These are phyloP conservation scores for Laterallus jamaicensis DNA, from an alignment of 2,113 vertebrate genomes.

Conservation along the genomic window DNA sequence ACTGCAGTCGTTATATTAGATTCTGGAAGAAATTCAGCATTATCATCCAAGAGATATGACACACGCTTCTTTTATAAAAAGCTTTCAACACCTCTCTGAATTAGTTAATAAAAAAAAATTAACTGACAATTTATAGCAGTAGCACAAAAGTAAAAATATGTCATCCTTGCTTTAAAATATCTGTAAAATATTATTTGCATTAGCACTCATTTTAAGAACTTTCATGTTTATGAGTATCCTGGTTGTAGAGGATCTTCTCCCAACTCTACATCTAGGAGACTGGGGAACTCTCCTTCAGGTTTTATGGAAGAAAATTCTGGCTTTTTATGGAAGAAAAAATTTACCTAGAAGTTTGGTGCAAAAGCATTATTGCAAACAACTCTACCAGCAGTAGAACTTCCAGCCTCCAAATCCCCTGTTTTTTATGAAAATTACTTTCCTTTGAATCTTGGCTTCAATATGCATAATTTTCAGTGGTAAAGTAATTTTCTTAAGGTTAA, in stretches of 20 bases:
- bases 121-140: background rate
- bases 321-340: background rate
- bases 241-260: background rate
- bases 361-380: background rate
- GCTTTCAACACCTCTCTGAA: background rate
- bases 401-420: background rate
- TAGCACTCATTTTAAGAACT: background rate
- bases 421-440: background rate
- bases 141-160: background rate
- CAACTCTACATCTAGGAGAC: background rate
- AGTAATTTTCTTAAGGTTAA: background rate
- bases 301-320: background rate
- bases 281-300: background rate
- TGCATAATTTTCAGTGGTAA: background rate
- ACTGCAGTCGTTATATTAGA: background rate
- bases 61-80: background rate
- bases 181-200: background rate
- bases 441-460: background rate
- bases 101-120: background rate
- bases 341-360: background rate
- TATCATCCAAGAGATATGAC: background rate
- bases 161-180: background rate
- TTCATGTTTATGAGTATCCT: background rate
- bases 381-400: background rate
- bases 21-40: conserved; percentile 21